These are phyloP conservation scores for Montipora capricornis DNA, from an alignment of 64 coral and sea anemone genomes.

Conservation along the genomic window DNA sequence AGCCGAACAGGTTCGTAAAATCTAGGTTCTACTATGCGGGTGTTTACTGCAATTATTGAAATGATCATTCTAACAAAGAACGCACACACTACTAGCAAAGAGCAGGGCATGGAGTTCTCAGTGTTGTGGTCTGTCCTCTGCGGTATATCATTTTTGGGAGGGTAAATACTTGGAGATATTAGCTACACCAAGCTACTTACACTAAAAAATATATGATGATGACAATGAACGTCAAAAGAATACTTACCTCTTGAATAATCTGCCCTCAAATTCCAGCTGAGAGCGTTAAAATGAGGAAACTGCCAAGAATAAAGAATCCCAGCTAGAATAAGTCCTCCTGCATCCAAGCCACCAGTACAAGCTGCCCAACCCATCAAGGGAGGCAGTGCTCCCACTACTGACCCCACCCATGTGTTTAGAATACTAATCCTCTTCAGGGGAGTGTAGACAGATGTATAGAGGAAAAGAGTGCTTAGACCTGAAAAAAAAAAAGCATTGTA, in stretches of 20 bases:
- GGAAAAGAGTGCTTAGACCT: conserved; percentile 74
- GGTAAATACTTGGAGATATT: too few species aligned
- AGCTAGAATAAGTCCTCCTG: conserved; percentile 84
- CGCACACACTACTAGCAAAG: too few species aligned
- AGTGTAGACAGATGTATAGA: conserved; percentile 94
- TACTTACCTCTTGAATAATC: conserved; percentile 94
- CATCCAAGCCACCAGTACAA: conserved; percentile 87
- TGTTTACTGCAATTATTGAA: too few species aligned
- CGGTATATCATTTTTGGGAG: too few species aligned
- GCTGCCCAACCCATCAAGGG: conserved; percentile 98
- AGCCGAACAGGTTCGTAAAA: too few species aligned
- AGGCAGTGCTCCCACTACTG: conserved; percentile 88
- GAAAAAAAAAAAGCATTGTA: neutral
- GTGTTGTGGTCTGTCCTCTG: too few species aligned
- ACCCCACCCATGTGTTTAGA: conserved; percentile 93
- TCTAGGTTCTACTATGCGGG: too few species aligned
- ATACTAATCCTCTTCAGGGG: conserved; percentile 96
- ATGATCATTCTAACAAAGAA: too few species aligned
- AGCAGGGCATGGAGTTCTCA: too few species aligned
- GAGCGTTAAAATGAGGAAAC: conserved; percentile 98
- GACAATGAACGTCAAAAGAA: neutral
- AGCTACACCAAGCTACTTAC: too few species aligned
- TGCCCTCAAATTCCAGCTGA: conserved; percentile 95
- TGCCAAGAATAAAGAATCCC: conserved; percentile 97
- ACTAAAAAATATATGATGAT: too few species aligned